These are phyloP conservation scores for Lordiphosa collinella DNA, from an alignment of 1,140 invertebrate genomes.

Conservation along the genomic window DNA sequence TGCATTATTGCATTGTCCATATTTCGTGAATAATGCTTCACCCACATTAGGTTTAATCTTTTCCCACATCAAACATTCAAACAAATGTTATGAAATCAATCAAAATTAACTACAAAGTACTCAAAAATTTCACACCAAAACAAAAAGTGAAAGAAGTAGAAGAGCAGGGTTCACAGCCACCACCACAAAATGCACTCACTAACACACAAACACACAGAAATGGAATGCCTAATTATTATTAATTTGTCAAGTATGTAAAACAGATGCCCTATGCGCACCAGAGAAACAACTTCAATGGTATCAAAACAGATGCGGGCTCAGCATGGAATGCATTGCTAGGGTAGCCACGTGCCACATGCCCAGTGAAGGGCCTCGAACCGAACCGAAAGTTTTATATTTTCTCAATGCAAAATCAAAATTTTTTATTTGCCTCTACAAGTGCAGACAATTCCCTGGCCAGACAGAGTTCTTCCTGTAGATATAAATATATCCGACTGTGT, in stretches of 20 bases:
- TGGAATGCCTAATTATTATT: conserved; percentile 68
- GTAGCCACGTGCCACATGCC: conserved; percentile 41
- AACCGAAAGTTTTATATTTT: conserved; percentile 27
- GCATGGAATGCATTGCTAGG: conserved; percentile 20
- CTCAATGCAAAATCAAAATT: conserved; percentile 60
- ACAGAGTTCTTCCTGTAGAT: conserved; percentile 21
- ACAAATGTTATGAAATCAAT: conserved; percentile 52
- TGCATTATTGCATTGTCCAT: too few species aligned
- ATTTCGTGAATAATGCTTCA: neutral
- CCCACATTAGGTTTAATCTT: conserved; percentile 7
- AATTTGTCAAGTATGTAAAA: conserved; percentile 77
- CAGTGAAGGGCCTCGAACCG: conserved; percentile 21
- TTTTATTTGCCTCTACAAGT: conserved; percentile 51
- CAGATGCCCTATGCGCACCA: conserved; percentile 54
- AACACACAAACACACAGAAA: conserved; percentile 13
- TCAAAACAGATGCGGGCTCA: conserved; percentile 45
- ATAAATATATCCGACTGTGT: conserved; percentile 36
- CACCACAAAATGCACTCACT: conserved; percentile 23
- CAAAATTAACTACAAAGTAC: conserved; percentile 41
- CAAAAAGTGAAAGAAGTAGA: neutral
- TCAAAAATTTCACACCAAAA: conserved; percentile 10
- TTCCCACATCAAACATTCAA: conserved; percentile 30
- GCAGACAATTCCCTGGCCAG: conserved; percentile 54
- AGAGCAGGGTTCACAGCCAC: neutral
- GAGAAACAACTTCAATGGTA: conserved; percentile 14